Percentiles rank a stretch among this genome's conserved stretches.
Evolutionary conservation across 2,113 vertebrate genomes (phyloP).

Genomic region (Pogonocichla stellata): DNA sequence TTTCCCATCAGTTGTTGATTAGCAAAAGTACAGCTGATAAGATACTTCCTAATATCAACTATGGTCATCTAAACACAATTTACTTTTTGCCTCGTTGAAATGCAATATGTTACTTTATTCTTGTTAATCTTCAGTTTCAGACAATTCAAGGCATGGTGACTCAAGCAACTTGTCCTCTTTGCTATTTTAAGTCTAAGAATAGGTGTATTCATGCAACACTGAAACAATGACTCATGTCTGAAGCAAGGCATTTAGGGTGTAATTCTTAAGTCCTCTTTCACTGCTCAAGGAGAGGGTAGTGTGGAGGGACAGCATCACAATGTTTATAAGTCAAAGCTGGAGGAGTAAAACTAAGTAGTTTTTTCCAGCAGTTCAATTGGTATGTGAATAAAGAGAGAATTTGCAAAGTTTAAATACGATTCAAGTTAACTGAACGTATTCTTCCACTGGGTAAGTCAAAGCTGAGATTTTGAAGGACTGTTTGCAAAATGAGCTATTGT

Average conservation of each 20-base stretch:
- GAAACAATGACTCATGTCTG: slow-evolving; percentile 2
- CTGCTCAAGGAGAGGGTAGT: neutral
- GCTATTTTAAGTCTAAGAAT: neutral
- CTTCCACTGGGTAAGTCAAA: neutral
- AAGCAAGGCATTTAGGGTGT: neutral
- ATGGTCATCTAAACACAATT: neutral
- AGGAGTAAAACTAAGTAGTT: neutral
- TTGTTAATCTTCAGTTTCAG: neutral
- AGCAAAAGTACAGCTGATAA: neutral
- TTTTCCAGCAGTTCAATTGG: neutral
- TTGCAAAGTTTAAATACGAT: neutral
- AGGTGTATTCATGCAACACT: neutral
- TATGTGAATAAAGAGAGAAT: neutral
- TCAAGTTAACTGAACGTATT: neutral
- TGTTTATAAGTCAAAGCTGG: neutral
- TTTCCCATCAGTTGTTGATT: neutral
- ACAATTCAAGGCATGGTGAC: neutral
- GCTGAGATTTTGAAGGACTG: neutral
- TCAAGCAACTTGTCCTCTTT: neutral
- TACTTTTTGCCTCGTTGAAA: neutral
- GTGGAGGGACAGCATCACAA: neutral
- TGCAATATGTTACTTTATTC: neutral
- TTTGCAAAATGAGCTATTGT: neutral
- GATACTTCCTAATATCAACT: neutral
- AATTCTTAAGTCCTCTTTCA: neutral